phyloP scores from a whole-genome alignment of 2,113 vertebrate species.

The Lamprotornis superbus region DNA sequence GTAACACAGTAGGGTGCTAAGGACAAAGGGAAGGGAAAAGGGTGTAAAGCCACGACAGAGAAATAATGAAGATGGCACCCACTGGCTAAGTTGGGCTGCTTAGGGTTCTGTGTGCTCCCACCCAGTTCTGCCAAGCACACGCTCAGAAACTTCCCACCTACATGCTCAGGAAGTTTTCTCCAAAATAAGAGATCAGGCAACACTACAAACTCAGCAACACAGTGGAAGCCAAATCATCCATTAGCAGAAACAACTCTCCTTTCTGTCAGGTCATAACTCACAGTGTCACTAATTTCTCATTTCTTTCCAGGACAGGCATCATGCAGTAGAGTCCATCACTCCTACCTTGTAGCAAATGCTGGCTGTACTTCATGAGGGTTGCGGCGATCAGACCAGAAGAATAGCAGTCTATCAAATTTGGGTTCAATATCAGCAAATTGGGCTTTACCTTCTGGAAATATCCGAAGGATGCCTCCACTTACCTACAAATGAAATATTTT shows the following conservation, averaged over 20 bases:
- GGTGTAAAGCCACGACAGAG: background rate
- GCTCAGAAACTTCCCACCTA: background rate
- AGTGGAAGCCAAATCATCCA: background rate
- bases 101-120: background rate
- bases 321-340: background rate
- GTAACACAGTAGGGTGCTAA: background rate
- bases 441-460: conserved; percentile 97
- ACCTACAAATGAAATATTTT: conserved; percentile 75
- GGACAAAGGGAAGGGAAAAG: background rate
- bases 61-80: background rate
- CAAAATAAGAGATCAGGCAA: background rate
- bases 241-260: background rate
- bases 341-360: conserved; percentile 91
- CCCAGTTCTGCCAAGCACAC: background rate
- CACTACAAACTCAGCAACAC: background rate
- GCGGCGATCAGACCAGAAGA: conserved; percentile 98
- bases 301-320: background rate
- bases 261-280: background rate
- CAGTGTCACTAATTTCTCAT: background rate
- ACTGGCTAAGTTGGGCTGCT: background rate
- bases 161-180: background rate
- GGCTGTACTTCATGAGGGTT: conserved; percentile 99
- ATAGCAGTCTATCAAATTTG: conserved; percentile 94
- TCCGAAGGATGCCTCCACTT: conserved; percentile 94
- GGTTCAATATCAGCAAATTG: conserved; percentile 99